These are phyloP conservation scores for Ornithorhynchus anatinus DNA, from an alignment of 2,113 vertebrate species.

Conservation along the genomic window DNA sequence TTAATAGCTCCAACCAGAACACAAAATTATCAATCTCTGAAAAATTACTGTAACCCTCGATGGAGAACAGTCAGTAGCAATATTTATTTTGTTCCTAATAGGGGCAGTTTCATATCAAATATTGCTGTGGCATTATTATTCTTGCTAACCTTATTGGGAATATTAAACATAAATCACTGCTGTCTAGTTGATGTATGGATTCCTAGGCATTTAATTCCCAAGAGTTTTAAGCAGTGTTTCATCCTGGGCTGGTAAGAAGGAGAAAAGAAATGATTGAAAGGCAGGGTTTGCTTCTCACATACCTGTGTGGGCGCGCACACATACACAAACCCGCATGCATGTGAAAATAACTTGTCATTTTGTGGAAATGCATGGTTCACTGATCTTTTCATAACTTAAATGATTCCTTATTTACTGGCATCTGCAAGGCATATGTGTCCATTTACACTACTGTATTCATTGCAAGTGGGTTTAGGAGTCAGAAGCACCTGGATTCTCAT, in stretches of 20 bases:
- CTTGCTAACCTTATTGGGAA: slow-evolving; percentile 11
- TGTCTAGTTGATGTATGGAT: background rate
- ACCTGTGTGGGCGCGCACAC: no score
- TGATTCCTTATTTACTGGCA: no score
- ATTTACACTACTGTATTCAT: no score
- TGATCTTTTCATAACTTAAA: no score
- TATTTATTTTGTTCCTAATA: slow-evolving; percentile 6
- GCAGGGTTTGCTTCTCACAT: background rate
- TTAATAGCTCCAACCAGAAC: background rate
- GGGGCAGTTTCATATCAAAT: slow-evolving; percentile 10
- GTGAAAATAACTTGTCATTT: no score
- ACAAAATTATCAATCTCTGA: background rate
- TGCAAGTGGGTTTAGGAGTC: no score
- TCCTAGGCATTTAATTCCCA: background rate
- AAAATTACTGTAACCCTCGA: background rate
- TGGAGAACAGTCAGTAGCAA: background rate
- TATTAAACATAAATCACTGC: slow-evolving; percentile 6
- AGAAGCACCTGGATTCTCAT: no score
- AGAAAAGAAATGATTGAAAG: background rate
- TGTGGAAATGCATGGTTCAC: no score
- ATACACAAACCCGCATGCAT: no score
- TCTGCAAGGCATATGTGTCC: no score
- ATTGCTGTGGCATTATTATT: slow-evolving; percentile 8
- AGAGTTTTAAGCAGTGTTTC: background rate
- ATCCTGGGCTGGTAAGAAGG: background rate